These are phyloP conservation scores for Dasyurus viverrinus DNA, from an alignment of 2,113 vertebrate species.

Conservation along the genomic window DNA sequence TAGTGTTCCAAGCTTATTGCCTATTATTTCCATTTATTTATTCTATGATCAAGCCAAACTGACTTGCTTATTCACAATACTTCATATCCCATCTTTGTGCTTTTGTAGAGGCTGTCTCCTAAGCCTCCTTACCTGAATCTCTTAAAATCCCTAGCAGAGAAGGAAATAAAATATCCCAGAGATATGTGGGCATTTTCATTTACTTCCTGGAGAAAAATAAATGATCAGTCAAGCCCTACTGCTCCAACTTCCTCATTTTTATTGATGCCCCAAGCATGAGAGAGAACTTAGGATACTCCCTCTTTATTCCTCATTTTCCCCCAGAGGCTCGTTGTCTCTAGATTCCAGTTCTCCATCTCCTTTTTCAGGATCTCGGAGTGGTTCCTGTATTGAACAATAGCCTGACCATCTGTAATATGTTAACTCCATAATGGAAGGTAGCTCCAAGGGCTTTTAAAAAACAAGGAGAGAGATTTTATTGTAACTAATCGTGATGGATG, in stretches of 20 bases:
- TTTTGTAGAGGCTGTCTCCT: neutral
- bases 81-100: neutral
- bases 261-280: neutral
- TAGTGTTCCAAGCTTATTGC: neutral
- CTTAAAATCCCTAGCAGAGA: neutral
- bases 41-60: neutral
- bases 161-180: neutral
- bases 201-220: conserved; percentile 10
- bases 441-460: conserved; percentile 83
- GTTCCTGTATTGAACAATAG: conserved; percentile 60
- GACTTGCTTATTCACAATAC: neutral
- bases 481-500: conserved; percentile 82
- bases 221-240: neutral
- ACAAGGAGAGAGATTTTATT: conserved; percentile 82
- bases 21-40: neutral
- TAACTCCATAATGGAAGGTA: conserved; percentile 81
- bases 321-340: conserved; percentile 28
- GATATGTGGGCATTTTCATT: neutral
- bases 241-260: conserved; percentile 29
- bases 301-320: conserved; percentile 53
- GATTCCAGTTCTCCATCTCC: conserved; percentile 55
- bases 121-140: neutral
- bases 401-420: conserved; percentile 72
- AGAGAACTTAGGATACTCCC: neutral
- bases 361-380: conserved; percentile 66